Percentiles rank a stretch among this genome's conserved stretches.
Evolutionary conservation across 2,797 vertebrate species (phyloP).

Genomic region (Neostethus bicornis): DNA sequence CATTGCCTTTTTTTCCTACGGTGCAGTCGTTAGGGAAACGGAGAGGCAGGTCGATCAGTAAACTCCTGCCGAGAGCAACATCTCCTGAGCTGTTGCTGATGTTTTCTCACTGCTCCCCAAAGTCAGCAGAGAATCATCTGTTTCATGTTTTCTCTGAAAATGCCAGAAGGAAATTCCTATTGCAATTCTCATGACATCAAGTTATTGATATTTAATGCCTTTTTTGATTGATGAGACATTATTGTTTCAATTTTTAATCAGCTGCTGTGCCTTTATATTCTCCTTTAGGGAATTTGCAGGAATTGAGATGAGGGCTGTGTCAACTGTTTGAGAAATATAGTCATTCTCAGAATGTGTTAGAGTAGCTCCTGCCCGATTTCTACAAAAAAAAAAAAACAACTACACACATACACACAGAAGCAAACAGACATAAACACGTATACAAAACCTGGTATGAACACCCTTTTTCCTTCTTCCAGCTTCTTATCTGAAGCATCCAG

Average conservation of each 20-base stretch:
- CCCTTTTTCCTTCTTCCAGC: slow-evolving; percentile 54
- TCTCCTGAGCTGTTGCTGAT: slow-evolving; percentile 43
- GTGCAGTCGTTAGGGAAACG: slow-evolving; percentile 78
- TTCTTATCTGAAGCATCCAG: slow-evolving; percentile 80
- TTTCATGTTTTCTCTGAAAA: slow-evolving; percentile 22
- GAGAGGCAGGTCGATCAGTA: slow-evolving; percentile 67
- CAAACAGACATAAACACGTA: slow-evolving; percentile 51
- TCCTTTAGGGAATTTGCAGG: slow-evolving; percentile 18
- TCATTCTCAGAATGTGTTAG: slow-evolving; percentile 70
- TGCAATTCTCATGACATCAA: slow-evolving; percentile 5
- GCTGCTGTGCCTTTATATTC: slow-evolving; percentile 2
- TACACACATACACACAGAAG: slow-evolving; percentile 28
- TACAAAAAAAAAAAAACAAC: slow-evolving; percentile 16
- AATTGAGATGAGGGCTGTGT: slow-evolving; percentile 25
- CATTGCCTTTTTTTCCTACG: slow-evolving; percentile 75
- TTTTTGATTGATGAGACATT: slow-evolving; percentile 25
- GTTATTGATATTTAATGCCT: slow-evolving; percentile 39
- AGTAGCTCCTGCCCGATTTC: slow-evolving; percentile 17
- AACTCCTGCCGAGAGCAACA: slow-evolving; percentile 62
- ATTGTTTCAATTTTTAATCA: slow-evolving; percentile 10
- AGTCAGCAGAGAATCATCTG: slow-evolving; percentile 16
- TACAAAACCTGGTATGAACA: slow-evolving; percentile 41
- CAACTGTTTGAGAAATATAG: slow-evolving; percentile 43
- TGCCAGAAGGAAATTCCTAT: slow-evolving; percentile 1
- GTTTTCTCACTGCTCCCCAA: slow-evolving; percentile 9